Percentiles rank a stretch among this genome's conserved stretches.
Evolutionary conservation across 2,888 invertebrate species (phyloP).

Genomic region (Perizoma flavofasciatum): DNA sequence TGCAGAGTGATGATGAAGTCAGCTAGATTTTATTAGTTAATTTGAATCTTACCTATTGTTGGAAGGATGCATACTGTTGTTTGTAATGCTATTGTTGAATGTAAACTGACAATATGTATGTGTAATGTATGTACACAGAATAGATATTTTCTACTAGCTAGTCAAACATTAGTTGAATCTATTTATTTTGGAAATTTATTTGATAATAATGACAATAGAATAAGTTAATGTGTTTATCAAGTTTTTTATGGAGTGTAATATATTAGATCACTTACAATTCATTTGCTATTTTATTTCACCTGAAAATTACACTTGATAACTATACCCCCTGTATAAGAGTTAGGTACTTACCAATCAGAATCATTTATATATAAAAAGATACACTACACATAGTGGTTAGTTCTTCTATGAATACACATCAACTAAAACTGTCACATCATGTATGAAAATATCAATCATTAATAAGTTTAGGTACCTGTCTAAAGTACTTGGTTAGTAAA

Average conservation of each 20-base stretch:
- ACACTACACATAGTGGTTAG: too few species aligned
- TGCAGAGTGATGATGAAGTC: conserved; percentile 3
- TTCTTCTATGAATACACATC: too few species aligned
- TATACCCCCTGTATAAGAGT: too few species aligned
- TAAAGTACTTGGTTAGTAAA: too few species aligned
- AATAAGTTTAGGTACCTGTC: too few species aligned
- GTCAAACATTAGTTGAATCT: conserved; percentile 58
- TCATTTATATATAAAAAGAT: too few species aligned
- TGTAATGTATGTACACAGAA: conserved; percentile 22
- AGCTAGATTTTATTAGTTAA: conserved; percentile 17
- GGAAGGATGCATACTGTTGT: conserved; percentile 10
- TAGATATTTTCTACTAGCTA: conserved; percentile 52
- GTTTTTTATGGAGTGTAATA: conserved; percentile 65
- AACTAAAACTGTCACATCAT: too few species aligned
- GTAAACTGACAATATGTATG: conserved; percentile 34
- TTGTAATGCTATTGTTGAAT: conserved; percentile 33
- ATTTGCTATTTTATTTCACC: conserved; percentile 39
- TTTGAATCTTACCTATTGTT: conserved; percentile 6
- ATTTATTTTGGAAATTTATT: conserved; percentile 49
- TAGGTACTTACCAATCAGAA: too few species aligned
- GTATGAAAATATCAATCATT: too few species aligned
- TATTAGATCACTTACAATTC: conserved; percentile 56
- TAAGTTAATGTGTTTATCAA: conserved; percentile 61
- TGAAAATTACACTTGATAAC: not conserved
- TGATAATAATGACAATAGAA: conserved; percentile 47